Conservation (phyloP, 2,113 vertebrate genomes). For the Macrotis lagotis region DNA sequence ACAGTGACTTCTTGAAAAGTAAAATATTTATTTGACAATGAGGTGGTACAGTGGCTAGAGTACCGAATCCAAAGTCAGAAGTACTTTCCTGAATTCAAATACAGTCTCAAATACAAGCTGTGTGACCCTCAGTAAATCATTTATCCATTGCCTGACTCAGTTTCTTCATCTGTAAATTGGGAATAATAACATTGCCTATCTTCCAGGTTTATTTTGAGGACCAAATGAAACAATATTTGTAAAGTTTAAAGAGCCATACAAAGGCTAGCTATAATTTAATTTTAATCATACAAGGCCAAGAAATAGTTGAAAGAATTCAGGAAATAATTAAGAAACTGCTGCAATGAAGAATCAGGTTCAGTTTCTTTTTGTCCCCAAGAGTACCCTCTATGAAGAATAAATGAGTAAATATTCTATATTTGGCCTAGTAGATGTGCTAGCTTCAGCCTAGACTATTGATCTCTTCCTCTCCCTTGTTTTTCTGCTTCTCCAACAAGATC, state of each 20-base stretch:
- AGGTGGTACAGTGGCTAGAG: not conserved
- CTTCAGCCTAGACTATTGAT: not conserved
- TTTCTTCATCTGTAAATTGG: not conserved
- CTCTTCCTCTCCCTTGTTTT: not conserved
- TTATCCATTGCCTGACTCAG: not conserved
- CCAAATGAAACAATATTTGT: not conserved
- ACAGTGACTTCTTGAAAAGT: not conserved
- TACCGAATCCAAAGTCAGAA: not conserved
- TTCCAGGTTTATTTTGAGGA: not conserved
- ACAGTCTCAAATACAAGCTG: not conserved
- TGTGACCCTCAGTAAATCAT: not conserved
- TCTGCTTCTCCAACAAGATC: not conserved
- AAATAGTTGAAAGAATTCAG: not conserved
- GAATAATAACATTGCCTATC: not conserved
- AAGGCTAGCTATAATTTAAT: not conserved
- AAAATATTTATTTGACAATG: not conserved
- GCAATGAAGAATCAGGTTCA: not conserved
- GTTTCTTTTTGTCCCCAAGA: not conserved
- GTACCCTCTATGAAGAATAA: not conserved
- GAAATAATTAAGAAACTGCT: not conserved
- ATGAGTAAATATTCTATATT: not conserved
- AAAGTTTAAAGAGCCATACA: not conserved
- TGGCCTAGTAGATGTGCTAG: not conserved
- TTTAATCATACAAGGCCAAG: not conserved
- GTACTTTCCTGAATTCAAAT: not conserved